These are phyloP conservation scores for Hydropsyche tenuis DNA, from an alignment of 1,140 invertebrate genomes.

Conservation along the genomic window DNA sequence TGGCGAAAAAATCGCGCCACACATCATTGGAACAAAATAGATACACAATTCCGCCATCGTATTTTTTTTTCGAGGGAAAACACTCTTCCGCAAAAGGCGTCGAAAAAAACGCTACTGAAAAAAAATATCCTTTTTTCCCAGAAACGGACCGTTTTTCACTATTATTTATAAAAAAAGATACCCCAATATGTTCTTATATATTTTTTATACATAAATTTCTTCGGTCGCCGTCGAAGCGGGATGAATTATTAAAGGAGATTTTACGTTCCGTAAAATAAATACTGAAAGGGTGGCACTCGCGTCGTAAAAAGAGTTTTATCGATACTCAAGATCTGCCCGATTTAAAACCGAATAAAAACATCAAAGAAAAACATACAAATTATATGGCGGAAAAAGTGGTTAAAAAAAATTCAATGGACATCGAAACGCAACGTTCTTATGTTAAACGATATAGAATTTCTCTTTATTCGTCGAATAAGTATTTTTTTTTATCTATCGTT, in stretches of 20 bases:
- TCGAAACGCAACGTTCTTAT: too few relatives aligned
- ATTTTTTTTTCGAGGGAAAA: neutral
- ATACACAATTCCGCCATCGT: neutral
- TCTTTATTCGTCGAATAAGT: too few relatives aligned
- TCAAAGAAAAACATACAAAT: too few relatives aligned
- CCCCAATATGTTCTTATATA: neutral
- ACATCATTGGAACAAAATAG: slow-evolving; percentile 10
- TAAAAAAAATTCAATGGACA: too few relatives aligned
- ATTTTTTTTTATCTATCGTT: too few relatives aligned
- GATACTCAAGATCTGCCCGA: too few relatives aligned
- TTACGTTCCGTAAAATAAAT: slow-evolving; percentile 19
- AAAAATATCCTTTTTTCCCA: neutral
- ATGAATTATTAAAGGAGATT: slow-evolving; percentile 25
- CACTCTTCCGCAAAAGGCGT: slow-evolving; percentile 10
- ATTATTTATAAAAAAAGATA: slow-evolving; percentile 15
- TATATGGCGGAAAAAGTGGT: too few relatives aligned
- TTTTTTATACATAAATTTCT: neutral
- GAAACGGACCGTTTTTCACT: neutral
- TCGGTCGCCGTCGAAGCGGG: neutral
- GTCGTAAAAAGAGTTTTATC: neutral
- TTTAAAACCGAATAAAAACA: too few relatives aligned
- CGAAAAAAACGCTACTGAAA: neutral
- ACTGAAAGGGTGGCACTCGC: neutral
- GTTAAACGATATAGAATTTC: too few relatives aligned
- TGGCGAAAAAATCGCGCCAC: neutral